Evolutionary conservation across 1,140 invertebrate species (phyloP).

Genomic region (Limonius californicus): DNA sequence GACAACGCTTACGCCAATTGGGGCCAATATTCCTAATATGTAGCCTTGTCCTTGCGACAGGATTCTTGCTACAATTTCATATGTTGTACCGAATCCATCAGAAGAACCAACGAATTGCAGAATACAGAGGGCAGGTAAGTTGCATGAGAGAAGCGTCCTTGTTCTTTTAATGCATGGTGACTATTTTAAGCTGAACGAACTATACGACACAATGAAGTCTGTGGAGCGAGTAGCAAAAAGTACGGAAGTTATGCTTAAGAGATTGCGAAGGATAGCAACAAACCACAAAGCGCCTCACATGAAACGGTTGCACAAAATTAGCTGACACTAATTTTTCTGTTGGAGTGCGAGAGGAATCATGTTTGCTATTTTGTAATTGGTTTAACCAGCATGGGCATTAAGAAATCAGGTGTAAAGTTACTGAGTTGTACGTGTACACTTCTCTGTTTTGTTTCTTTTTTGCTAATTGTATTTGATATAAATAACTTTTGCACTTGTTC

Average conservation of each 20-base stretch:
- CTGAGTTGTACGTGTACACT: too few relatives aligned
- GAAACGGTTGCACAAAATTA: conserved; percentile 41
- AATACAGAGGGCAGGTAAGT: conserved; percentile 50
- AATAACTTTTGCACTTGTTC: too few relatives aligned
- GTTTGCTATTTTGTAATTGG: too few relatives aligned
- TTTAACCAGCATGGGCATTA: too few relatives aligned
- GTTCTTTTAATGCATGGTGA: conserved; percentile 10
- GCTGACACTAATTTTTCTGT: conserved; percentile 44
- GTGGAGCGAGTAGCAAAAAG: conserved; percentile 50
- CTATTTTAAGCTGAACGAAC: conserved; percentile 50
- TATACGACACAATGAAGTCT: conserved; percentile 48
- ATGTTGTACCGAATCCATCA: conserved; percentile 37
- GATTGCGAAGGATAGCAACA: conserved; percentile 43
- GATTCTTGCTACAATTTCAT: conserved; percentile 37
- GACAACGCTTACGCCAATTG: conserved; percentile 28
- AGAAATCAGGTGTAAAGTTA: too few relatives aligned
- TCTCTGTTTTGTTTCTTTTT: too few relatives aligned
- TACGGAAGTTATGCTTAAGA: conserved; percentile 33
- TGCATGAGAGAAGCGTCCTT: too few relatives aligned
- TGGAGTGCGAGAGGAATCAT: too few relatives aligned
- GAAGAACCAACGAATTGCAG: conserved; percentile 31
- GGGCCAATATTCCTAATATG: conserved; percentile 36
- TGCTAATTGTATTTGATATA: too few relatives aligned
- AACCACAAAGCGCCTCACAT: conserved; percentile 47
- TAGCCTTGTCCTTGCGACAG: conserved; percentile 31